phyloP scores from a whole-genome alignment of 2,797 vertebrate species.

The Spinibarbus caldwelli region DNA sequence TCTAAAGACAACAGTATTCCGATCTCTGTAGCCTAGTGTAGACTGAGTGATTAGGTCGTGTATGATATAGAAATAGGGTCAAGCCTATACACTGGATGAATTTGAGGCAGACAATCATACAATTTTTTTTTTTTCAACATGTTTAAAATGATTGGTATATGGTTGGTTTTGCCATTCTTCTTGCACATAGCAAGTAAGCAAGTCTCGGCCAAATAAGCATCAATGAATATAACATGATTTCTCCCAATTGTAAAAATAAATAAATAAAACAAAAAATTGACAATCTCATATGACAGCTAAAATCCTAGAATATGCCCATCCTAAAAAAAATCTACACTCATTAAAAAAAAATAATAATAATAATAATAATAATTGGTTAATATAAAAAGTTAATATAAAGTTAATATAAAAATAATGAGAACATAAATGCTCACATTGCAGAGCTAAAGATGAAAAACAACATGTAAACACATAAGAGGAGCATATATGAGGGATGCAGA shows the following conservation, averaged over 20 bases:
- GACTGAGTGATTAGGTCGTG: too few relatives aligned
- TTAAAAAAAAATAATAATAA: not conserved
- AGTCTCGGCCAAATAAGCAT: not conserved
- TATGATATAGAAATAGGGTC: too few relatives aligned
- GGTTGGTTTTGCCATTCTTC: too few relatives aligned
- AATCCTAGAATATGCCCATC: not conserved
- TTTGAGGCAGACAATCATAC: too few relatives aligned
- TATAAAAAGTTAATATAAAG: not conserved
- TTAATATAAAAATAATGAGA: not conserved
- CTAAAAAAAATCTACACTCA: too few relatives aligned
- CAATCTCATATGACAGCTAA: not conserved
- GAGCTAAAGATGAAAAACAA: not conserved
- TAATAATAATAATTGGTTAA: too few relatives aligned
- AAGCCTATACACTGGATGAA: too few relatives aligned
- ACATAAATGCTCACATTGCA: not conserved
- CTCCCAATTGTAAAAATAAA: not conserved
- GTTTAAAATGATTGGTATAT: too few relatives aligned
- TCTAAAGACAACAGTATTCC: not conserved
- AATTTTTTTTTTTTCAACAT: too few relatives aligned
- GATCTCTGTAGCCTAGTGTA: too few relatives aligned
- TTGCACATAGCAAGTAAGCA: too few relatives aligned
- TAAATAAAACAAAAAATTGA: not conserved
- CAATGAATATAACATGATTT: not conserved
- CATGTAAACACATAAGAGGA: not conserved
- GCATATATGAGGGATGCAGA: not conserved